phyloP scores from a whole-genome alignment of 2,888 invertebrate genomes.

The Acanthoscelides obtectus region DNA sequence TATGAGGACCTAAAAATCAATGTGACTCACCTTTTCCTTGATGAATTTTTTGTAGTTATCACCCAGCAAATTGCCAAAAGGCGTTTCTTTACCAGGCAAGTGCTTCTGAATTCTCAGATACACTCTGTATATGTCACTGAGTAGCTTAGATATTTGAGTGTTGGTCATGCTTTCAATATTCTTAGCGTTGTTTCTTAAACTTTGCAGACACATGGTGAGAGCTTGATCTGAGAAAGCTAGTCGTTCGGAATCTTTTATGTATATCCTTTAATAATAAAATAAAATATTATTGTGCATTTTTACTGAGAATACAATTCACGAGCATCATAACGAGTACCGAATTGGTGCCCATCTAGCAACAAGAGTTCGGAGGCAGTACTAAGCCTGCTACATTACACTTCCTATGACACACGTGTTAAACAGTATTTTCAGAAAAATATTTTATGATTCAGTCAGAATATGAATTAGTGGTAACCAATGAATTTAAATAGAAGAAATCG shows the following conservation, averaged over 20 bases:
- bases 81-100: slow-evolving; percentile 53
- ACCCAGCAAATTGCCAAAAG: slow-evolving; percentile 60
- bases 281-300: not conserved
- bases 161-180: slow-evolving; percentile 40
- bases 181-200: slow-evolving; percentile 60
- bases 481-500: too few relatives aligned
- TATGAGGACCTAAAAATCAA: slow-evolving; percentile 3
- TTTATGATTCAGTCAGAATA: too few relatives aligned
- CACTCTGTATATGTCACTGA: slow-evolving; percentile 59
- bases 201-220: slow-evolving; percentile 66
- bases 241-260: slow-evolving; percentile 80
- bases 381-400: too few relatives aligned
- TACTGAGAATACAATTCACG: too few relatives aligned
- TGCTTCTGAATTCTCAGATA: slow-evolving; percentile 67
- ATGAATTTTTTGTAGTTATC: slow-evolving; percentile 67
- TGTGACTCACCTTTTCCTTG: slow-evolving; percentile 50
- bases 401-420: too few relatives aligned
- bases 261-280: slow-evolving; percentile 56
- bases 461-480: too few relatives aligned
- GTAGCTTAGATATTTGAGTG: slow-evolving; percentile 45
- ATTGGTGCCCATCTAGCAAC: too few relatives aligned
- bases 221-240: slow-evolving; percentile 77
- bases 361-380: too few relatives aligned
- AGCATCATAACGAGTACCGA: too few relatives aligned
- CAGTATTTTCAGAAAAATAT: too few relatives aligned